These are phyloP conservation scores for Cotesia chilonis DNA, from an alignment of 1,140 invertebrate species.

Conservation along the genomic window DNA sequence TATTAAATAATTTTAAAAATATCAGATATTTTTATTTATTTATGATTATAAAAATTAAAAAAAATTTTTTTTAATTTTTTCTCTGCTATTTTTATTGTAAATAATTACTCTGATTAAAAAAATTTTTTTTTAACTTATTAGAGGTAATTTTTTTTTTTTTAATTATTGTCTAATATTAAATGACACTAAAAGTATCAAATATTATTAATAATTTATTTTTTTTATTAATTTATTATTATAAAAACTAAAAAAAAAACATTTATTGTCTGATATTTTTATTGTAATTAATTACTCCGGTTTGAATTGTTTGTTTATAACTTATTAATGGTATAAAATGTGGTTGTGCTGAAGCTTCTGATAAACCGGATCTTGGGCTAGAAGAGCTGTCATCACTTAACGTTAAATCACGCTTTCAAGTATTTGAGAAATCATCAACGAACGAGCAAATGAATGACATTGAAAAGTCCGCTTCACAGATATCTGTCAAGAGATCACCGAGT, in stretches of 20 bases:
- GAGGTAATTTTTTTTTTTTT: constrained; percentile 71
- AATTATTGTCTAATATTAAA: background rate
- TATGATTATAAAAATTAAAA: too few species aligned
- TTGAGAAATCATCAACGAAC: constrained; percentile 72
- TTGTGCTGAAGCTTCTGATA: constrained; percentile 76
- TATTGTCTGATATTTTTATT: constrained; percentile 12
- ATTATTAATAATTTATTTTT: too few species aligned
- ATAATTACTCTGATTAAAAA: too few species aligned
- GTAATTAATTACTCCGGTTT: background rate
- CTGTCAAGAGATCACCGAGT: constrained; percentile 77
- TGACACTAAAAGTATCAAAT: too few species aligned
- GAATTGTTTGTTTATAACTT: background rate
- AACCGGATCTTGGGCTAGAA: constrained; percentile 87
- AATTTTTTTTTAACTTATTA: constrained; percentile 66
- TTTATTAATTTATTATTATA: too few species aligned
- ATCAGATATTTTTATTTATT: too few species aligned
- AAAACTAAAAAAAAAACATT: background rate
- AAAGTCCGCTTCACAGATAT: constrained; percentile 70
- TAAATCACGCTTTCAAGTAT: constrained; percentile 86
- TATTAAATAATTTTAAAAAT: too few species aligned
- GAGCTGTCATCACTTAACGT: constrained; percentile 84
- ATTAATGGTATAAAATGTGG: background rate
- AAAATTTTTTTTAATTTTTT: too few species aligned
- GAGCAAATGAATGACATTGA: constrained; percentile 67
- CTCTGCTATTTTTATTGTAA: too few species aligned